Percentiles rank a stretch among this genome's conserved stretches.
Conservation (phyloP, 2,797 vertebrate genomes). For the Pipistrellus nathusii region DNA sequence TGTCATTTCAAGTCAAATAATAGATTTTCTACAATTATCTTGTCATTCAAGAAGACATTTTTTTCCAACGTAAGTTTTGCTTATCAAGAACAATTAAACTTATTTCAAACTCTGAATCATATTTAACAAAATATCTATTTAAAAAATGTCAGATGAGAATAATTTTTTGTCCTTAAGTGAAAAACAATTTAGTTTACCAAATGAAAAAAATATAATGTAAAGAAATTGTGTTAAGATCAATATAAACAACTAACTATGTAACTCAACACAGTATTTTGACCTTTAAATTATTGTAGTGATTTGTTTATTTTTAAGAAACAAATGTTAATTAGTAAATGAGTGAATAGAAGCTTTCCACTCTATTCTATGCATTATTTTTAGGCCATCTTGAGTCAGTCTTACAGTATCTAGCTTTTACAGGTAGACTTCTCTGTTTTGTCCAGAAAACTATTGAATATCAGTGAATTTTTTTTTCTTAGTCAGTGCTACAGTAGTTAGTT, state of each 20-base stretch:
- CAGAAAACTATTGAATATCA: background rate
- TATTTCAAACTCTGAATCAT: background rate
- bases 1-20: conserved; percentile 62
- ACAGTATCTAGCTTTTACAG: background rate
- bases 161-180: conserved; percentile 35
- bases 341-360: background rate
- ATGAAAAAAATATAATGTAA: conserved; percentile 33
- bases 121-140: conserved; percentile 16
- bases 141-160: background rate
- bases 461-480: conserved; percentile 39
- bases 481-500: background rate
- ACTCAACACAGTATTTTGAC: background rate
- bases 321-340: background rate
- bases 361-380: background rate
- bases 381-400: background rate
- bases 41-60: conserved; percentile 9
- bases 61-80: background rate
- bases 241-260: conserved; percentile 11
- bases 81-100: conserved; percentile 14
- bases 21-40: conserved; percentile 67
- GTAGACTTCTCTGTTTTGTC: background rate
- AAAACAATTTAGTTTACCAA: conserved; percentile 49
- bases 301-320: conserved; percentile 61
- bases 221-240: background rate
- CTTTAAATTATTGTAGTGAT: conserved; percentile 17